phyloP scores from a whole-genome alignment of 2,113 vertebrate species.

The Alaudala cheleensis region DNA sequence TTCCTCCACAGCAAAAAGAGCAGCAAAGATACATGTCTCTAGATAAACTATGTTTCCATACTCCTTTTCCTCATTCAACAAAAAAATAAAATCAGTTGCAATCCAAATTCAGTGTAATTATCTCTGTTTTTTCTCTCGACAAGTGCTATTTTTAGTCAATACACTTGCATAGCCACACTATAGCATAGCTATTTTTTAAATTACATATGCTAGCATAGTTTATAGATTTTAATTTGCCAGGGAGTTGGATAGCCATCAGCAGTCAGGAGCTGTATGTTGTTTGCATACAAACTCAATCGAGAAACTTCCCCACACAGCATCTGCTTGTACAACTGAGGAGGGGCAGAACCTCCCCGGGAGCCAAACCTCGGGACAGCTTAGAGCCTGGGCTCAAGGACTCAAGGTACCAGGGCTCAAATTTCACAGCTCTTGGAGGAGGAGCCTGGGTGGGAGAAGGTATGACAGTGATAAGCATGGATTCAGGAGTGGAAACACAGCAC shows the following conservation, averaged over 20 bases:
- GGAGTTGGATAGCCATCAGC: slow-evolving; percentile 54
- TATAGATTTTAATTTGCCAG: slow-evolving; percentile 50
- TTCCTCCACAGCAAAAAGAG: background rate
- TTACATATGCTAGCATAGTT: slow-evolving; percentile 39
- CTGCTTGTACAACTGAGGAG: background rate
- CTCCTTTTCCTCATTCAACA: slow-evolving; percentile 7
- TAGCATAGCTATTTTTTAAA: slow-evolving; percentile 45
- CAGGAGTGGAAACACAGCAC: background rate
- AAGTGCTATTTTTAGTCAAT: slow-evolving; percentile 30
- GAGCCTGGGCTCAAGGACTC: too few species aligned
- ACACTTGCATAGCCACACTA: slow-evolving; percentile 5
- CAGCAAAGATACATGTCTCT: background rate
- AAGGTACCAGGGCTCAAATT: background rate
- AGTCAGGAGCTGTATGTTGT: slow-evolving; percentile 25
- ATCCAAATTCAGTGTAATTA: slow-evolving; percentile 42
- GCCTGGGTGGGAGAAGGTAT: background rate
- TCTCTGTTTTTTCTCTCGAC: slow-evolving; percentile 25
- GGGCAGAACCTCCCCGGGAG: background rate
- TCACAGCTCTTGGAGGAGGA: fast-evolving
- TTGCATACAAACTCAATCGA: slow-evolving; percentile 15
- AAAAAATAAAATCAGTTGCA: background rate
- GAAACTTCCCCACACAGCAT: background rate
- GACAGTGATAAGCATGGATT: background rate
- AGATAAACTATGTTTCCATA: slow-evolving; percentile 5
- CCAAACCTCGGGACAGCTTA: background rate